Base-by-base conservation (phyloP, 2,113 vertebrate genomes). In the Poicephalus meyeri region DNA sequence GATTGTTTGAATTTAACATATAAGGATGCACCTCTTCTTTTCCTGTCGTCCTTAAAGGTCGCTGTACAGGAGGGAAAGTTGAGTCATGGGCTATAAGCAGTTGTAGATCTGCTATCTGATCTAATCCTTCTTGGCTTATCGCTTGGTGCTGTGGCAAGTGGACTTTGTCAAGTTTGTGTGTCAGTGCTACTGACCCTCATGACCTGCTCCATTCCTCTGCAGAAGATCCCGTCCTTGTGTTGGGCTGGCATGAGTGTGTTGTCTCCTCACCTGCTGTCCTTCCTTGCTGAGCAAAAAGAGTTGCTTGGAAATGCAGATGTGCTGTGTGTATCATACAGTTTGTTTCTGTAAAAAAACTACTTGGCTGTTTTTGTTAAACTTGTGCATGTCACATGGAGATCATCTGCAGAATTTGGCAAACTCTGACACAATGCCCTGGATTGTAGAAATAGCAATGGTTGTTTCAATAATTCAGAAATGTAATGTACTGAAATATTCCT, bases 1-100 rank as follows among this genome's bases (percentile, higher is more conserved):
- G 61, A 80, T 76, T 96, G 78, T 91, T 47, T 91, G 93, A 85
- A 95, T 96, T 95, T 87, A 85, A 85, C 87, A 26, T 94, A 69
- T 7, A 95, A 95, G 55, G 65, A 53, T 86, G 81, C 74, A 87
- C 2, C 0, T 83, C 79, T 93, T 66, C 60, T 82, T 95, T 95
- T 85, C 80, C 78, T 77, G 70, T 85, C 61, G 33, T 92, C 81
- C 2, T 9, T 88, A 95, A 93, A 92, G 89, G 91, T 96, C 81
- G 63, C 31, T 85, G 58, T 94, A 94, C 52, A 87, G 89, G 91
- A 93, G 84, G 77, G 70, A 87, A 91, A 85, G 87, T 95, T 95
- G 94, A 95, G 87, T 95, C 95, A 94, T 87, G 63, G 93, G 53
- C 91, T 95, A 92, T 96, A 95, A 95, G 89, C 58, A 47, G 71